Conservation (phyloP, 2,888 invertebrate genomes). For the Clitarchus hookeri region DNA sequence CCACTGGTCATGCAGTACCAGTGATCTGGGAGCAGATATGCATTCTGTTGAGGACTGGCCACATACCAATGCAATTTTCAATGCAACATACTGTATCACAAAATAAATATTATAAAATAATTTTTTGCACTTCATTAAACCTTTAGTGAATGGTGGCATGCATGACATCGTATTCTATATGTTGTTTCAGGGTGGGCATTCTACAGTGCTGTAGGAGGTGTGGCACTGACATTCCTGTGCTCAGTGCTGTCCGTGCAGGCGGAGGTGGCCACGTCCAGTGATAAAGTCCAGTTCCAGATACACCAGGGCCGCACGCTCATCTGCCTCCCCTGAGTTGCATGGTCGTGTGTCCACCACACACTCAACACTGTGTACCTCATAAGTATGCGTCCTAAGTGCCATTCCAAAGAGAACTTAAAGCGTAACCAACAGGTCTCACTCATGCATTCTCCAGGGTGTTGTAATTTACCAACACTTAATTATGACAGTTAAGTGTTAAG, state of each 20-base stretch:
- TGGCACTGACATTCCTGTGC: conserved; percentile 71
- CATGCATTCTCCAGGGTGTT: no score
- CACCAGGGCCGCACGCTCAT: conserved; percentile 83
- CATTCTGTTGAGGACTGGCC: no score
- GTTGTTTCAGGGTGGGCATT: conserved; percentile 69
- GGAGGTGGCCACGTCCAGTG: conserved; percentile 79
- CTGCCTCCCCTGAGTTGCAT: conserved; percentile 61
- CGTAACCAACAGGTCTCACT: no score
- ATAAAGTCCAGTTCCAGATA: conserved; percentile 81
- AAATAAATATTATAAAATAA: no score
- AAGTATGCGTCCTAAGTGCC: neutral
- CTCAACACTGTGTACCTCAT: neutral
- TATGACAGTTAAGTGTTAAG: no score
- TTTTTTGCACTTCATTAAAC: no score
- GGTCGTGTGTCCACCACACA: neutral
- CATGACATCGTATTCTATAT: neutral
- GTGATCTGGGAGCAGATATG: no score
- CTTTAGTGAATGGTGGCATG: no score
- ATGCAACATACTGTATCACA: no score
- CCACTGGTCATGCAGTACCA: no score
- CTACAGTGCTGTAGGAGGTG: conserved; percentile 71
- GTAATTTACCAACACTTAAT: no score
- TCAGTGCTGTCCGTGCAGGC: conserved; percentile 78
- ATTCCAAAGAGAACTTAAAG: neutral
- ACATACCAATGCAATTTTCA: no score